Base-by-base conservation (phyloP, 2,888 invertebrate genomes). In the Pterostichus niger region DNA sequence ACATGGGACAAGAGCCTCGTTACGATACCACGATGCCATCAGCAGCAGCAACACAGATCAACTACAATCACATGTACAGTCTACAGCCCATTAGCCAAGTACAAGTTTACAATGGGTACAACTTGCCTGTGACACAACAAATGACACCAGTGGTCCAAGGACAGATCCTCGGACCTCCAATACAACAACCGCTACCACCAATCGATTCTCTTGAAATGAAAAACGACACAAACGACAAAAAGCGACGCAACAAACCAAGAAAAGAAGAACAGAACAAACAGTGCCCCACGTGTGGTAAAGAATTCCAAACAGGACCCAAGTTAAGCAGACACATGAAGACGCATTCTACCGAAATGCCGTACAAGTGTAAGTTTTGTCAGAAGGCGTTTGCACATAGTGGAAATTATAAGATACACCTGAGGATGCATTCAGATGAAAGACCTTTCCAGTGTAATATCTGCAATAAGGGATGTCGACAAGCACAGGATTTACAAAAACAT, bases 401-500 rank as follows among this genome's bases (percentile, higher is more conserved):
- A 2, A 91, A 91, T 85, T 90, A 87, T 84, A 91, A 90, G 85
- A 90, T 90, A 79, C 90, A 90, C 85, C 85, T 90, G 73, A 85
- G 90, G 64, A 90, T 89, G 88, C 90, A 90, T 83, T 90, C 89
- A 17, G 83, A 76, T 9, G 83, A 83, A 40, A n/a, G 83, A 40
- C 77, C 77, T 15, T 84, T 76, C 49, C 87, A 88, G 40, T 91
- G 91, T 86, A 87, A 88, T 2, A 88, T 90, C 13, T 91, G 91
- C 85, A 87, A 88, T 84, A 91, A 90, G 85, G 89, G 89, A 6
- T 91, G 90, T 86, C 86, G 90, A 33, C 91, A 91, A 84, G 89
- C 90, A 9, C 90, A 90, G 82, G 91, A 91, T 86, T 87, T 91
- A 71, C 90, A 91, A 46, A 91, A 91, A 84, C 91, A 91, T 85